These are phyloP conservation scores for Conus canariensis DNA, from an alignment of 2,888 invertebrate genomes.

Conservation along the genomic window DNA sequence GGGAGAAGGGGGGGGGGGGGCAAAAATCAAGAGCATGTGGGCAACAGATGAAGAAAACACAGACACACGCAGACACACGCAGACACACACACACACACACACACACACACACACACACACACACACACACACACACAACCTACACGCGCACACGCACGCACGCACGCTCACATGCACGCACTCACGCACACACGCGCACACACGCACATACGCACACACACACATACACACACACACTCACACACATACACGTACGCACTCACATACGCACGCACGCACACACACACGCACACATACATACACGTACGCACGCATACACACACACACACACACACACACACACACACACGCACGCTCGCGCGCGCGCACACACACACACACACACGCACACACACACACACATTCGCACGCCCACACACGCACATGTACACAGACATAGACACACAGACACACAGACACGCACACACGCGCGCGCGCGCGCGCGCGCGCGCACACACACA, in stretches of 20 bases:
- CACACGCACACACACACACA: neutral
- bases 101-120: neutral
- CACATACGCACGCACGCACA: neutral
- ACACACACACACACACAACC: neutral
- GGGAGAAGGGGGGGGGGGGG: too few species aligned
- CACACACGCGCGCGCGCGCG: neutral
- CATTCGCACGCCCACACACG: neutral
- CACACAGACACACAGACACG: neutral
- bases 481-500: too few species aligned
- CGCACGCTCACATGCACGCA: neutral
- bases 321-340: too few species aligned
- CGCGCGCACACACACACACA: conserved; percentile 13
- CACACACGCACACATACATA: too few species aligned
- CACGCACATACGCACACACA: neutral
- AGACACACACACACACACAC: conserved; percentile 11
- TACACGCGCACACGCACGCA: neutral
- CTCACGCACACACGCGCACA: neutral
- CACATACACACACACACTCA: conserved; percentile 6
- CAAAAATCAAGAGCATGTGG: too few species aligned
- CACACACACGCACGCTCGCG: neutral
- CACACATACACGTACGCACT: neutral
- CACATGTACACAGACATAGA: neutral
- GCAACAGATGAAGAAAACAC: neutral
- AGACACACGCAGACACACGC: neutral
- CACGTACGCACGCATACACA: too few species aligned